Percentiles rank a stretch among this genome's conserved stretches.
Conservation (phyloP, 2,797 vertebrate species). For the Lophius americanus region DNA sequence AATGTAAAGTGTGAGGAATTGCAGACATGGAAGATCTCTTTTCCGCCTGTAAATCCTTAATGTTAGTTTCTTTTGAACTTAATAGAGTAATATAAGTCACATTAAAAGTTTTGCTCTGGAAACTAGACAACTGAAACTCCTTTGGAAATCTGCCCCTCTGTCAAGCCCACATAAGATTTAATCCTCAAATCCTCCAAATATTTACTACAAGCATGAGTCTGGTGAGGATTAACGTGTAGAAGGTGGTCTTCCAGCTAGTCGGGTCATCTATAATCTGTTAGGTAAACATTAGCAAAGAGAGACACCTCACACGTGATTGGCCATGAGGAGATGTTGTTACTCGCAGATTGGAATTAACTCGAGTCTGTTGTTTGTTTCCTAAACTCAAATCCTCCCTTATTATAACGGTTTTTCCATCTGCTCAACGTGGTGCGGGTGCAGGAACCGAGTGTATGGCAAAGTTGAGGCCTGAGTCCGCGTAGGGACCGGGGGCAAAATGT, state of each 20-base stretch:
- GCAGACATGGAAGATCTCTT: background rate
- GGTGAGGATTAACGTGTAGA: constrained; percentile 44
- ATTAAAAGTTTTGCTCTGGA: background rate
- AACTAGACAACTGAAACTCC: constrained; percentile 18
- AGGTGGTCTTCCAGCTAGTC: constrained; percentile 14
- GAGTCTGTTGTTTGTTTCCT: constrained; percentile 63
- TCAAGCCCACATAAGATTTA: constrained; percentile 26
- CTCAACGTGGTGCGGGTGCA: constrained; percentile 19
- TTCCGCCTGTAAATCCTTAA: background rate
- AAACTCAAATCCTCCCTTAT: constrained; percentile 61
- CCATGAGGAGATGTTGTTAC: constrained; percentile 42
- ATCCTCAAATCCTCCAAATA: constrained; percentile 46
- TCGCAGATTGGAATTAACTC: constrained; percentile 52
- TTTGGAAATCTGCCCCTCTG: constrained; percentile 8
- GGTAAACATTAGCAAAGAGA: constrained; percentile 59
- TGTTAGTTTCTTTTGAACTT: background rate
- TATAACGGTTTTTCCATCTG: constrained; percentile 70
- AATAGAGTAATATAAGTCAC: background rate
- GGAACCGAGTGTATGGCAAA: constrained; percentile 34
- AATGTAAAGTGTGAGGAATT: constrained; percentile 16
- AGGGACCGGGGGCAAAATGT: constrained; percentile 13
- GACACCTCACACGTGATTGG: constrained; percentile 31
- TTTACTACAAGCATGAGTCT: constrained; percentile 60
- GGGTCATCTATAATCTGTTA: constrained; percentile 46
- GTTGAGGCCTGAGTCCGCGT: constrained; percentile 15